These are phyloP conservation scores for Drosophila nikananu DNA, from an alignment of 1,140 invertebrate genomes.

Conservation along the genomic window DNA sequence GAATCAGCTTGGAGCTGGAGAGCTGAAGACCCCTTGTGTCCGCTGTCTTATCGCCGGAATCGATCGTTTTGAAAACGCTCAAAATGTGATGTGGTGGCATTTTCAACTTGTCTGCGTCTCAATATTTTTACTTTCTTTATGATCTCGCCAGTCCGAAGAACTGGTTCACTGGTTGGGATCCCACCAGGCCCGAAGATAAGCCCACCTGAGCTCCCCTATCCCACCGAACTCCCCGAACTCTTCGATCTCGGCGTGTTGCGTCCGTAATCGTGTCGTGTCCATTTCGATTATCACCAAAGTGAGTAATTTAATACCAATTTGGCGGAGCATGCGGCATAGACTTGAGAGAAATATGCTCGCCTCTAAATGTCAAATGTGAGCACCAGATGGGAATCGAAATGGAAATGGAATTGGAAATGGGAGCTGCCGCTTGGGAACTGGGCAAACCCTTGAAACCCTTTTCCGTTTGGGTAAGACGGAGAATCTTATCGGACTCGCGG, in stretches of 20 bases:
- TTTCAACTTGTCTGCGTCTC: slow-evolving; percentile 85
- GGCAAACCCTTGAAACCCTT: slow-evolving; percentile 8
- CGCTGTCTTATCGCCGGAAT: slow-evolving; percentile 76
- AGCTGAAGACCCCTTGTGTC: neutral
- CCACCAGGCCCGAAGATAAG: slow-evolving; percentile 5
- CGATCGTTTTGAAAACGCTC: slow-evolving; percentile 85
- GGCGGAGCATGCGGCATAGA: slow-evolving; percentile 71
- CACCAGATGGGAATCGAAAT: slow-evolving; percentile 65
- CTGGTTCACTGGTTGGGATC: slow-evolving; percentile 64
- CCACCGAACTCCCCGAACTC: neutral
- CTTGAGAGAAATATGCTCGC: slow-evolving; percentile 78
- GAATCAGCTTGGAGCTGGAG: neutral
- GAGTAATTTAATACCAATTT: slow-evolving; percentile 85
- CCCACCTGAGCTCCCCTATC: slow-evolving; percentile 11
- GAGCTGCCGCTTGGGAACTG: slow-evolving; percentile 35
- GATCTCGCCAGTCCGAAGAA: slow-evolving; percentile 62
- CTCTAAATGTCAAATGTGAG: slow-evolving; percentile 82
- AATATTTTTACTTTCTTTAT: slow-evolving; percentile 84
- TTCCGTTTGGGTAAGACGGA: slow-evolving; percentile 36
- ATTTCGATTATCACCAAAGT: slow-evolving; percentile 84
- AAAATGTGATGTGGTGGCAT: slow-evolving; percentile 85
- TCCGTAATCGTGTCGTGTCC: slow-evolving; percentile 81
- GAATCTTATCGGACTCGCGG: slow-evolving; percentile 75
- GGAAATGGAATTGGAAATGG: slow-evolving; percentile 57
- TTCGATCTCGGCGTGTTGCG: slow-evolving; percentile 41